These are phyloP conservation scores for Casuarius casuarius DNA, from an alignment of 2,113 vertebrate species.

Conservation along the genomic window DNA sequence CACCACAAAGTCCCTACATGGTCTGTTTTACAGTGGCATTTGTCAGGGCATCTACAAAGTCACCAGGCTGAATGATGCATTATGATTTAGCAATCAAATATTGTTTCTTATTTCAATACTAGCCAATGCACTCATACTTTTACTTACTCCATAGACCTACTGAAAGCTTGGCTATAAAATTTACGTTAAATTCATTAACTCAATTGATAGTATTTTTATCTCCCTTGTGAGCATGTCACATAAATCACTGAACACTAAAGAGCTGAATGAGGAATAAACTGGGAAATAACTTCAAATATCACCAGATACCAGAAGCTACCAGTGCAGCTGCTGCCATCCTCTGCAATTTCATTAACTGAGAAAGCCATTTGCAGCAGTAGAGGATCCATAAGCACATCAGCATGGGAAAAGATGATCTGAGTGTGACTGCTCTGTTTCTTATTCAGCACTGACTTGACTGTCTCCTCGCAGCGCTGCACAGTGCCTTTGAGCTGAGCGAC, in stretches of 20 bases:
- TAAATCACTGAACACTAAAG: not conserved
- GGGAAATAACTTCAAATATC: not conserved
- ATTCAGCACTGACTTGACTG: not conserved
- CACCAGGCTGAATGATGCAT: not conserved
- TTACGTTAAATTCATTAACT: not conserved
- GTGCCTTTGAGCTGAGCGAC: not conserved
- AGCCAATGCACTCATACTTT: constrained; percentile 15
- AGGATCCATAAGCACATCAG: not conserved
- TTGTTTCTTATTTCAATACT: not conserved
- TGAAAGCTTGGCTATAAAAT: constrained; percentile 17
- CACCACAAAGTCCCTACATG: not conserved
- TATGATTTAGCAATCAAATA: not conserved
- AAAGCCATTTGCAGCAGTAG: not conserved
- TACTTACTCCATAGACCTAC: not conserved
- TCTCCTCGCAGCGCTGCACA: not conserved
- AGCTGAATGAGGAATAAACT: not conserved
- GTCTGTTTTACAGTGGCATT: not conserved
- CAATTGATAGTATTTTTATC: constrained; percentile 30
- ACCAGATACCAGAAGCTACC: not conserved
- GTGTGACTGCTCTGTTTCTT: not conserved
- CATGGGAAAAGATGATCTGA: not conserved
- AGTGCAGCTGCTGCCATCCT: not conserved
- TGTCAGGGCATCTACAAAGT: not conserved
- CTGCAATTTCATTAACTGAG: not conserved
- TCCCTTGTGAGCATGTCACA: not conserved